Evolutionary conservation across 2,888 invertebrate genomes (phyloP).

Genomic region (Tromatobia lineatoria): DNA sequence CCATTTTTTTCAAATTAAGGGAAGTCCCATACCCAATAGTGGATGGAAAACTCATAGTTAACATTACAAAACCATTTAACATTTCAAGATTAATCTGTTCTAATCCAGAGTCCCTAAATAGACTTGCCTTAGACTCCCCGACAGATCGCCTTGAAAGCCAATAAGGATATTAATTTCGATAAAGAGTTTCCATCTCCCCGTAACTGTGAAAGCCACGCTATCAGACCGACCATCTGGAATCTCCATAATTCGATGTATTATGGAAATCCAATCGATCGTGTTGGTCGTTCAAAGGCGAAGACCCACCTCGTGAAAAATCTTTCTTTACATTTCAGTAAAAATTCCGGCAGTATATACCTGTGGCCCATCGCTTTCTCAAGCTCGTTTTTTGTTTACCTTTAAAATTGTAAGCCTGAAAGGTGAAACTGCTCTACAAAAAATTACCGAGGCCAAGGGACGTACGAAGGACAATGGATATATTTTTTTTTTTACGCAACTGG

Average conservation of each 20-base stretch:
- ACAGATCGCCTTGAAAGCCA: not conserved
- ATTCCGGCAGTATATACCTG: not conserved
- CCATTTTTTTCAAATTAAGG: no score
- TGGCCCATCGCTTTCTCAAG: not conserved
- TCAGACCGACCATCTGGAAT: conserved; percentile 25
- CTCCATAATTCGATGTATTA: conserved; percentile 57
- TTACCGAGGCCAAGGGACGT: conserved; percentile 1
- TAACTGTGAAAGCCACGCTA: conserved; percentile 6
- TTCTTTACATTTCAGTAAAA: not conserved
- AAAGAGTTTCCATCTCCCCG: not conserved
- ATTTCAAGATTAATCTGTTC: no score
- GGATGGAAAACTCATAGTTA: no score
- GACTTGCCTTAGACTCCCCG: not conserved
- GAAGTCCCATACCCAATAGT: no score
- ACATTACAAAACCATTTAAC: no score
- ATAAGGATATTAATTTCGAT: conserved; percentile 27
- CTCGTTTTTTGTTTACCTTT: not conserved
- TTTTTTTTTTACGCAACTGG: conserved; percentile 41
- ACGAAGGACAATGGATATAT: conserved; percentile 15
- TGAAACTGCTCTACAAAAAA: conserved; percentile 51
- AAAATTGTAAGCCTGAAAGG: conserved; percentile 22
- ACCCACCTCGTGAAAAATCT: not conserved
- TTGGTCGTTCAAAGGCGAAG: not conserved
- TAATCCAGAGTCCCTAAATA: no score
- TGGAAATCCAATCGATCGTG: conserved; percentile 55